Evolutionary conservation across 2,888 invertebrate genomes (phyloP).

Genomic region (Emesis furor): DNA sequence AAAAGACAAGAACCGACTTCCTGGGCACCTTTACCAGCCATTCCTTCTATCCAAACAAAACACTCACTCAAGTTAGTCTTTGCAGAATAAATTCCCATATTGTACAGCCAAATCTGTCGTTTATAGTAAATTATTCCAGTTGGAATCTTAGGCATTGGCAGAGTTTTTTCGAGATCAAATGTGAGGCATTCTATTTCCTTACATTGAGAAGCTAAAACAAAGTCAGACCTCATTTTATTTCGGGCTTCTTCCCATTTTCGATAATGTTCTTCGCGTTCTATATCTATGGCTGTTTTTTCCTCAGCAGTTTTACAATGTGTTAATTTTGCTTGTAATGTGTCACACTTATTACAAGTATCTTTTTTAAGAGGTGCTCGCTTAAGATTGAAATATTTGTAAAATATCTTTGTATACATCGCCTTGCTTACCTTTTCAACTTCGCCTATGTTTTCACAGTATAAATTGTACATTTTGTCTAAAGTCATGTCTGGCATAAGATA

Average conservation of each 20-base stretch:
- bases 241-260: slow-evolving; percentile 52
- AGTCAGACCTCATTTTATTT: slow-evolving; percentile 46
- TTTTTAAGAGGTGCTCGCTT: slow-evolving; percentile 61
- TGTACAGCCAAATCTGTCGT: slow-evolving; percentile 49
- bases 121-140: slow-evolving; percentile 33
- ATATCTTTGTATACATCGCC: neutral
- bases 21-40: slow-evolving; percentile 5
- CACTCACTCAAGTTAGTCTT: slow-evolving; percentile 41
- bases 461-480: slow-evolving; percentile 45
- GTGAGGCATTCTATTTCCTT: neutral
- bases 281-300: slow-evolving; percentile 43
- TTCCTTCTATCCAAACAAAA: slow-evolving; percentile 58
- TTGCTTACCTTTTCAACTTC: neutral
- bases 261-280: slow-evolving; percentile 47
- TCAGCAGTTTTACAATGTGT: slow-evolving; percentile 58
- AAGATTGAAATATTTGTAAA: slow-evolving; percentile 57
- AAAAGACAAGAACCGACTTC: slow-evolving; percentile 44
- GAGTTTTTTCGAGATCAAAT: no score
- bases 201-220: neutral
- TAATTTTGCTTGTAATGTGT: slow-evolving; percentile 59
- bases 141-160: neutral
- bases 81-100: slow-evolving; percentile 31
- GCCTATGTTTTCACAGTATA: neutral
- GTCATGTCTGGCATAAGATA: slow-evolving; percentile 56
- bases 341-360: slow-evolving; percentile 38